Evolutionary conservation across 2,888 invertebrate genomes (phyloP).

Genomic region (Agrilus cyanescens): DNA sequence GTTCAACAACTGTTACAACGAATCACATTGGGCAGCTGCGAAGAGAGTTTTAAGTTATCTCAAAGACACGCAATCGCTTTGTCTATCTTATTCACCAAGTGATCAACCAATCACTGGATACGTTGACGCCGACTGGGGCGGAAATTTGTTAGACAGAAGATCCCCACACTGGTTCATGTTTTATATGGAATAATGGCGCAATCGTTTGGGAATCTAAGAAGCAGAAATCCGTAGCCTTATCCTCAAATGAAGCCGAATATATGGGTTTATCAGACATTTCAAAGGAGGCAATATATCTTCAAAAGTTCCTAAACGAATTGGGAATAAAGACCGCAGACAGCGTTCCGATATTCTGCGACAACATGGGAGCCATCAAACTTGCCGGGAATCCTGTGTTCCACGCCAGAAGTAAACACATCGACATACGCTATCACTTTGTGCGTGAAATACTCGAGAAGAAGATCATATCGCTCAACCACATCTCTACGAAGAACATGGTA

Average conservation of each 20-base stretch:
- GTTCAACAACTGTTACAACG: too few relatives aligned
- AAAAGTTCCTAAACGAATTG: slow-evolving; percentile 5
- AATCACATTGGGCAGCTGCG: slow-evolving; percentile 10
- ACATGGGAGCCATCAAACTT: slow-evolving; percentile 6
- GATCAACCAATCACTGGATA: slow-evolving; percentile 4
- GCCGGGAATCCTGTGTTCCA: slow-evolving; percentile 9
- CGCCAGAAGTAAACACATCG: slow-evolving; percentile 9
- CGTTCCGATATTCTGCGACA: slow-evolving; percentile 4
- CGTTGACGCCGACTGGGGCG: slow-evolving; percentile 14
- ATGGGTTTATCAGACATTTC: too few relatives aligned
- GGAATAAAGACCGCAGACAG: background rate
- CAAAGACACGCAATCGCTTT: slow-evolving; percentile 8
- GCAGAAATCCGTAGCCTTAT: slow-evolving; percentile 5
- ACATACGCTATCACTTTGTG: slow-evolving; percentile 8
- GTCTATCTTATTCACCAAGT: slow-evolving; percentile 6
- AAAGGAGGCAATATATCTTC: background rate
- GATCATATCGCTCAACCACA: background rate
- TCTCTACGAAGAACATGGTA: slow-evolving; percentile 7
- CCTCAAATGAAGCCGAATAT: too few relatives aligned
- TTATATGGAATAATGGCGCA: slow-evolving; percentile 4
- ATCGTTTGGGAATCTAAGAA: slow-evolving; percentile 8
- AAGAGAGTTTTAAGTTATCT: slow-evolving; percentile 14
- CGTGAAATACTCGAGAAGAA: slow-evolving; percentile 2
- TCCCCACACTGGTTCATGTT: slow-evolving; percentile 11
- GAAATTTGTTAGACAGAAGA: slow-evolving; percentile 10